These are phyloP conservation scores for Trematocara zebra DNA, from an alignment of 2,113 vertebrate species.

Conservation along the genomic window DNA sequence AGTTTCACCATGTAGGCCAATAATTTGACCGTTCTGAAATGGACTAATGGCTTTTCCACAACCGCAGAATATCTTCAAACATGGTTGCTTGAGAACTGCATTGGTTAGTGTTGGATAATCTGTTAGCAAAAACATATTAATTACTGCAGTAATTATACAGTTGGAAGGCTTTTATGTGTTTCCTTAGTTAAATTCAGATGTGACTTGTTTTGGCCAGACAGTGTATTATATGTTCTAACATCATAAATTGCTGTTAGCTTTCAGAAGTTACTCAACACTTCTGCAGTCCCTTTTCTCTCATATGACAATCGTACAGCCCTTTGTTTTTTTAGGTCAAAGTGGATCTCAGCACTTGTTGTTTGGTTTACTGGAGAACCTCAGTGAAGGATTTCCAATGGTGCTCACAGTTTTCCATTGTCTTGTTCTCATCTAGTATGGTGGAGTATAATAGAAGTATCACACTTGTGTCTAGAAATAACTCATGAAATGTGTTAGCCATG, in stretches of 20 bases:
- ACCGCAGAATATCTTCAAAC: not conserved
- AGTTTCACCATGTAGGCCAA: not conserved
- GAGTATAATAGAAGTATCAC: not conserved
- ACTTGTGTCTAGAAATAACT: not conserved
- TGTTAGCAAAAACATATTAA: not conserved
- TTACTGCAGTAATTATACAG: not conserved
- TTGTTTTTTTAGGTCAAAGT: not conserved
- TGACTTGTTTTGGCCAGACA: not conserved
- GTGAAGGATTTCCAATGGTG: slow-evolving; percentile 25
- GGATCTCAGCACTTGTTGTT: not conserved
- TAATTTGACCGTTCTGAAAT: not conserved
- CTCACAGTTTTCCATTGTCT: slow-evolving; percentile 14
- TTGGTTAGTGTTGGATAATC: not conserved
- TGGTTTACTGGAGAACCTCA: not conserved
- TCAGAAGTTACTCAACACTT: not conserved
- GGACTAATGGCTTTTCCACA: not conserved
- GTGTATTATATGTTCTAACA: not conserved
- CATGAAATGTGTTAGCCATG: not conserved
- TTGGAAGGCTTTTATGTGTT: not conserved
- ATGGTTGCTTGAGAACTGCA: not conserved
- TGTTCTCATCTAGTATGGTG: not conserved
- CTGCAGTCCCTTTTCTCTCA: not conserved
- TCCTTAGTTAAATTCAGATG: not conserved
- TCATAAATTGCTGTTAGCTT: not conserved
- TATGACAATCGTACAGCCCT: not conserved